Base-by-base conservation (phyloP, 2,113 vertebrate genomes). In the Orthochromis indermauri region DNA sequence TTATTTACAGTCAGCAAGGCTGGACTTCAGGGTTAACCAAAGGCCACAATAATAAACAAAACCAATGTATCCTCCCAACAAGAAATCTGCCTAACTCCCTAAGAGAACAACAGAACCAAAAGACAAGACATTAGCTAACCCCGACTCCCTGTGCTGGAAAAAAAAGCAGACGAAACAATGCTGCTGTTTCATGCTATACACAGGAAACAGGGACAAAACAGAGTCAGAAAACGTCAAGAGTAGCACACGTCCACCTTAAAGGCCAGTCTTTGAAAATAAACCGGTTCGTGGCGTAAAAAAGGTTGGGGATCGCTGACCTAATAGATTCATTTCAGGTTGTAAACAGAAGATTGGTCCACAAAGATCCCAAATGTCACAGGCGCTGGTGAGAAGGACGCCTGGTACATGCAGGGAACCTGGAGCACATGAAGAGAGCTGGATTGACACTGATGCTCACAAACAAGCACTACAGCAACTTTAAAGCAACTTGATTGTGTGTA, bases 241-340 rank as follows among this genome's bases (percentile, higher is more conserved):
- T 17, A 73, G 24, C 68, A 45, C 68, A 73, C 3, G 6, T 47
- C 40, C 24, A 63, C 59, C 59, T 19, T 11, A 61, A 61, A 33
- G 57, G 57, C 28, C 57, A 0, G 57, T 33, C 5, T 0, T 4
- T 33, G 57, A 61, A 4, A 61, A 61, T 33, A 17, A 61, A 61
- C 5, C 5, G 2, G 55, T 57, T 14, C 0, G 1, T 57, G 24
- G 0, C 0, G 0, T 2, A 61, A 61, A 61, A 3, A 61, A 61
- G 59, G 16, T 19, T 63, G 57, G 1, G 57, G 28, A 61, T 10
- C 0, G 3, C 16, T 61, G 59, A 68, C 63, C 40, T 76, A 47
- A 47, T 47, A 19, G 10, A 28, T 28, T 76, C 24, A 11, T 76
- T 76, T 76, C 71, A 76, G 42, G 71, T 28, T 47, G 71, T 76